A percentile compares a stretch with the other conserved stretches of the same genome.
Evolutionary conservation across 2,797 vertebrate genomes (phyloP).

Genomic region (Paratrypauchen microcephalus): DNA sequence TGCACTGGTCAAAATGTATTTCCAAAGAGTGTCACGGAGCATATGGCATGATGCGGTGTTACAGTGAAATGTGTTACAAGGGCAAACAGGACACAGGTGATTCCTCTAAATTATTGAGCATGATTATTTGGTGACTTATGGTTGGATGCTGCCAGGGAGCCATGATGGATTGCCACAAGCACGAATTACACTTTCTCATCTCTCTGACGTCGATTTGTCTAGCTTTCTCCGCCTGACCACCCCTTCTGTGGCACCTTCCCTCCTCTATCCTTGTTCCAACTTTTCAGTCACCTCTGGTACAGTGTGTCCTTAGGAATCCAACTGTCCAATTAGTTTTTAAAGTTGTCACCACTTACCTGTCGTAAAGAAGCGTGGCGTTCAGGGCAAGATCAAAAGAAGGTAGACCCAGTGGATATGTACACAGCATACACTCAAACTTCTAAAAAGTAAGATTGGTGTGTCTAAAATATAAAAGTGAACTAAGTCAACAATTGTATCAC

Average conservation of each 20-base stretch:
- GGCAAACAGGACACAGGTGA: conserved; percentile 62
- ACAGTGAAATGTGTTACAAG: conserved; percentile 52
- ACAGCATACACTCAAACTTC: background rate
- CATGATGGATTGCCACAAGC: conserved; percentile 67
- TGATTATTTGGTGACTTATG: conserved; percentile 81
- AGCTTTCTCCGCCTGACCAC: conserved; percentile 43
- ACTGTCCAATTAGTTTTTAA: conserved; percentile 5
- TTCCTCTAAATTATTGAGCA: conserved; percentile 73
- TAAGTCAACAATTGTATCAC: background rate
- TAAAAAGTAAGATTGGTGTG: background rate
- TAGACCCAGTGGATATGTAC: background rate
- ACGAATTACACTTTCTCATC: conserved; percentile 79
- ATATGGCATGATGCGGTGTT: conserved; percentile 56
- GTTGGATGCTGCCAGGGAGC: conserved; percentile 69
- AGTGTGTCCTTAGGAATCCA: conserved; percentile 24
- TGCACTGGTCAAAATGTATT: conserved; percentile 38
- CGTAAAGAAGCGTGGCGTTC: background rate
- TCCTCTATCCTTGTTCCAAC: conserved; percentile 42
- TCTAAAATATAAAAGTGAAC: background rate
- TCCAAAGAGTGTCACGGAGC: conserved; percentile 23
- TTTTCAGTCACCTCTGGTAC: conserved; percentile 43
- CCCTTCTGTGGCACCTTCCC: conserved; percentile 29
- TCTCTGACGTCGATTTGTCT: conserved; percentile 66
- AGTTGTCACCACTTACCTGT: conserved; percentile 7
- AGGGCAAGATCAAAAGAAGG: conserved; percentile 1